phyloP scores from a whole-genome alignment of 2,888 invertebrate species.

The Brachypterus glaber region DNA sequence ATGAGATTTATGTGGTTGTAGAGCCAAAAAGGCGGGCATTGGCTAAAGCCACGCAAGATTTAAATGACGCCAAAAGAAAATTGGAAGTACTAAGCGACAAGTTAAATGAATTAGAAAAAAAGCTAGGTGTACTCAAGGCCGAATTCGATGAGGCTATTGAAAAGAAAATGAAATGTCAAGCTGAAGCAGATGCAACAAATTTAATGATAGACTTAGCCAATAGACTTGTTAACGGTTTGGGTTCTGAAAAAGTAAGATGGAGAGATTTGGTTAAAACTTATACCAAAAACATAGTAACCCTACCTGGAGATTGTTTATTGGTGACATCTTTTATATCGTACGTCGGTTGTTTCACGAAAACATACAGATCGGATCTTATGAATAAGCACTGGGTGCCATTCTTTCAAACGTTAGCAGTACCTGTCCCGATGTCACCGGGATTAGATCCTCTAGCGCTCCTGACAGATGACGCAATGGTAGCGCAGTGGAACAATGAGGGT shows the following conservation, averaged over 20 bases:
- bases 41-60: slow-evolving; percentile 73
- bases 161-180: slow-evolving; percentile 83
- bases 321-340: slow-evolving; percentile 92
- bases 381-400: slow-evolving; percentile 73
- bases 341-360: slow-evolving; percentile 84
- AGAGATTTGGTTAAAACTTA: slow-evolving; percentile 51
- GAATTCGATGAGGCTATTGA: slow-evolving; percentile 80
- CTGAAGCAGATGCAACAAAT: slow-evolving; percentile 84
- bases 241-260: slow-evolving; percentile 85
- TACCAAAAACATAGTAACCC: slow-evolving; percentile 59
- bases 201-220: slow-evolving; percentile 86
- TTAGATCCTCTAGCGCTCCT: slow-evolving; percentile 77
- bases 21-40: slow-evolving; percentile 85
- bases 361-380: slow-evolving; percentile 70
- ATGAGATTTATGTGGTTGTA: slow-evolving; percentile 83
- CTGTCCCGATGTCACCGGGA: slow-evolving; percentile 69
- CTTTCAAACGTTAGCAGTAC: slow-evolving; percentile 55
- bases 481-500: slow-evolving; percentile 91
- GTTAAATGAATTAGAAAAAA: slow-evolving; percentile 66
- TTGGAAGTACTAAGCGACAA: slow-evolving; percentile 66
- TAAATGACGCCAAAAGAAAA: slow-evolving; percentile 72
- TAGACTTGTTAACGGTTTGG: slow-evolving; percentile 82
- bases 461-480: slow-evolving; percentile 87
- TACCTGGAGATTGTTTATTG: slow-evolving; percentile 83
- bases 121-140: slow-evolving; percentile 63